These are phyloP conservation scores for Cantharis nigra DNA, from an alignment of 2,888 invertebrate genomes.

Conservation along the genomic window DNA sequence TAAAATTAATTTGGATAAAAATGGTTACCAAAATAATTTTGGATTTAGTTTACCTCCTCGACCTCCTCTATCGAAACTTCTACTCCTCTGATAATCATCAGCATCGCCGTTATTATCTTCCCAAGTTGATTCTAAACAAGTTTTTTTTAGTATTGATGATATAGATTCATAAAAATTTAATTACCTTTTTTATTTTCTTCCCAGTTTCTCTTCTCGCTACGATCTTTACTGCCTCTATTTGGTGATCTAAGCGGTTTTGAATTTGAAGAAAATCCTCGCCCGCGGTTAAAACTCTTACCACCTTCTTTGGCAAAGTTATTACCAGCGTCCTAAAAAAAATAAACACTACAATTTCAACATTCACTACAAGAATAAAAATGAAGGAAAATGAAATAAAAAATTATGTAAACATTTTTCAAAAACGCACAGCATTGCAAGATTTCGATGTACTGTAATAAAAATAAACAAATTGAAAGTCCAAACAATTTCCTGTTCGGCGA, in stretches of 20 bases:
- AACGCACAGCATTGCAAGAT: too few relatives aligned
- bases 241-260: neutral
- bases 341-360: too few relatives aligned
- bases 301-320: slow-evolving; percentile 54
- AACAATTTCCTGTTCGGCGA: too few relatives aligned
- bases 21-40: neutral
- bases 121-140: slow-evolving; percentile 3
- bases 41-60: slow-evolving; percentile 6
- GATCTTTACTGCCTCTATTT: neutral
- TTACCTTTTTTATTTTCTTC: neutral
- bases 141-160: neutral
- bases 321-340: slow-evolving; percentile 51
- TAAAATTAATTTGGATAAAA: neutral
- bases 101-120: slow-evolving; percentile 29
- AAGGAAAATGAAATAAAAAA: too few relatives aligned
- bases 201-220: neutral
- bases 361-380: too few relatives aligned
- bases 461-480: too few relatives aligned
- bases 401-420: too few relatives aligned
- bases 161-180: neutral
- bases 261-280: neutral
- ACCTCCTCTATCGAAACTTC: slow-evolving; percentile 20
- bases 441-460: too few relatives aligned
- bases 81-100: slow-evolving; percentile 1
- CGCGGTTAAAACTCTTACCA: slow-evolving; percentile 20